Evolutionary conservation across 2,888 invertebrate genomes (phyloP).

Genomic region (Anorthoa munda): DNA sequence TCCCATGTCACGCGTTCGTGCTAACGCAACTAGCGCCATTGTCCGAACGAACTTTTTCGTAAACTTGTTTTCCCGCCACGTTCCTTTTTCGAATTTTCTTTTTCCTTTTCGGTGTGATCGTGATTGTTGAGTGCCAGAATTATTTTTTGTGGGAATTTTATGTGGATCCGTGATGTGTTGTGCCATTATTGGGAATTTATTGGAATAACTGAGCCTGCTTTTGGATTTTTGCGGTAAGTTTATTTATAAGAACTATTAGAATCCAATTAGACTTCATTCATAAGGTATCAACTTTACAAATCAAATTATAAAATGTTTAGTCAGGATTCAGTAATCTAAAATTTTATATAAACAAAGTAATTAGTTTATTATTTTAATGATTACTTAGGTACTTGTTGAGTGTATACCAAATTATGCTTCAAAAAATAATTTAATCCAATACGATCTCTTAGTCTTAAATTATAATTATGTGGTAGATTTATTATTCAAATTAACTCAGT

Average conservation of each 20-base stretch:
- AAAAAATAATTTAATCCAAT: neutral
- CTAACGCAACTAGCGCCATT: constrained; percentile 63
- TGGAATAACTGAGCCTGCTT: constrained; percentile 63
- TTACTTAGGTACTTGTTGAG: neutral
- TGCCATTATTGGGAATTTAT: constrained; percentile 74
- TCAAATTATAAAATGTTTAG: no score
- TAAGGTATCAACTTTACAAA: no score
- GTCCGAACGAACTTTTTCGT: constrained; percentile 86
- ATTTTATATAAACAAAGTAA: no score
- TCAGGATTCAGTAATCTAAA: neutral
- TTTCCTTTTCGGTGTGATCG: constrained; percentile 63
- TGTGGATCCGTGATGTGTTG: constrained; percentile 75
- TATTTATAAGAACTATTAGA: constrained; percentile 59
- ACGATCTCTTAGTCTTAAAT: neutral
- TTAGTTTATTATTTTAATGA: neutral
- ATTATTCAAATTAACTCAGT: neutral
- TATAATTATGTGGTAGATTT: no score
- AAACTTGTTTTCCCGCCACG: constrained; percentile 84
- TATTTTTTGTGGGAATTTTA: constrained; percentile 76
- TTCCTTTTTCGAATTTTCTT: constrained; percentile 67
- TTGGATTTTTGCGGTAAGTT: constrained; percentile 64
- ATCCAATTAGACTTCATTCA: constrained; percentile 23
- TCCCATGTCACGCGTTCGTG: constrained; percentile 73
- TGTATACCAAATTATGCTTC: no score
- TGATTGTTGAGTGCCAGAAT: constrained; percentile 77